Evolutionary conservation across 2,888 invertebrate genomes (phyloP), one percentile per base, ranked within the genome.

Genomic region (Lasioglossum calceatum): DNA sequence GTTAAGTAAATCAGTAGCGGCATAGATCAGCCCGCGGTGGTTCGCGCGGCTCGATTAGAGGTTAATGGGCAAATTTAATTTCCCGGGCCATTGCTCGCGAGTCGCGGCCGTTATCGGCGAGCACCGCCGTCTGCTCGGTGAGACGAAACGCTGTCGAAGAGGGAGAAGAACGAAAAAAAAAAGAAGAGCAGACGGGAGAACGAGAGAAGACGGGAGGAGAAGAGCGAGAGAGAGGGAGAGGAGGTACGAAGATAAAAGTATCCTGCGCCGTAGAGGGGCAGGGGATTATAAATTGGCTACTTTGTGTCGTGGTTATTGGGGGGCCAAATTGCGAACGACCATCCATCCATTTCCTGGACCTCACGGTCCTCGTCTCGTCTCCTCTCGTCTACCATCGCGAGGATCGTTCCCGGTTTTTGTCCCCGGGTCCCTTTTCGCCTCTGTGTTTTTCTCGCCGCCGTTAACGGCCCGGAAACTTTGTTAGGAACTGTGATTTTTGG

Each of bases 241-340:
- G 79, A 84, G 87, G 82, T 85, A 82, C 87, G 81, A 81, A 80
- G 90, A 91, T 91, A 91, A 87, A 91, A 91, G 90, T 91, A 88
- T 87, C 87, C 88, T 84, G 76, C 78, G 77, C 50, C 77, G 81
- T 70, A 70, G 85, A 82, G 84, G 74, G 89, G 87, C 81, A 91
- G 90, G 87, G 90, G 93, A 92, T 93, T 92, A 93, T 93, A 92
- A 92, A 93, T 92, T 92, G 92, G 92, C 92, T 91, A 90, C 92
- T 92, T 92, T 90, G 90, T 90, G 90, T 90, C 93, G 91, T 90
- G 91, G 92, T 93, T 92, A 92, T 93, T 92, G 92, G 92, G 90
- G 91, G 90, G 91, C 90, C 92, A 91, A 93, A 92, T 93, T 91
- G 92, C 92, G 90, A 93, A 92, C 93, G 91, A 90, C 91, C 91